Evolutionary conservation across 2,888 invertebrate genomes (phyloP).

Genomic region (Leptodirus hochenwartii): DNA sequence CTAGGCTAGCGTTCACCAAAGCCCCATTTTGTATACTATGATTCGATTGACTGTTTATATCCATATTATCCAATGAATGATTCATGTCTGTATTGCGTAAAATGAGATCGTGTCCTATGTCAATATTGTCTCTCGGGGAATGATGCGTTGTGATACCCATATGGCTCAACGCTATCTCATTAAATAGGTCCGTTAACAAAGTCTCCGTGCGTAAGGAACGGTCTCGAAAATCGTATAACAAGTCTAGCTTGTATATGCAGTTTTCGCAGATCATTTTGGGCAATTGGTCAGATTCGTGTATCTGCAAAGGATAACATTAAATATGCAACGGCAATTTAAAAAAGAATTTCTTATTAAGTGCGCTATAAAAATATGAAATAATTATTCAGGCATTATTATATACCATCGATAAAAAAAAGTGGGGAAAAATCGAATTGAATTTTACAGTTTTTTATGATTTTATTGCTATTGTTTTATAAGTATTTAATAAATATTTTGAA

Average conservation of each 20-base stretch:
- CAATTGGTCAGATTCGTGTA: conserved; percentile 33
- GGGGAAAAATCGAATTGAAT: no score
- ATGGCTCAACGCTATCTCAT: conserved; percentile 17
- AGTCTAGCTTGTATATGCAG: conserved; percentile 36
- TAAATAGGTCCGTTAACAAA: conserved; percentile 26
- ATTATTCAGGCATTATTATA: no score
- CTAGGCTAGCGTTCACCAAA: background rate
- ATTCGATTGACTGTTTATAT: conserved; percentile 22
- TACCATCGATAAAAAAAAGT: background rate
- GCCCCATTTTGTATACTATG: conserved; percentile 17
- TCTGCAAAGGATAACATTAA: conserved; percentile 22
- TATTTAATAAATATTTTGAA: no score
- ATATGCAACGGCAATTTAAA: no score
- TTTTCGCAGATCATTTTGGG: conserved; percentile 39
- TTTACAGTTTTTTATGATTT: no score
- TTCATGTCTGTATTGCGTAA: conserved; percentile 19
- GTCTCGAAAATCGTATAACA: conserved; percentile 35
- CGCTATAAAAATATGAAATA: no score
- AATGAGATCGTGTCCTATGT: conserved; percentile 22
- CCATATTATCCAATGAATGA: conserved; percentile 21
- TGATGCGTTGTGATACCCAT: conserved; percentile 14
- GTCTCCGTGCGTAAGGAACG: conserved; percentile 34
- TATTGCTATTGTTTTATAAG: no score
- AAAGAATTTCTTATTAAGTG: no score
- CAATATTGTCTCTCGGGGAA: conserved; percentile 20